phyloP scores from a whole-genome alignment of 2,888 invertebrate genomes.

The Stenchaetothrips biformis region DNA sequence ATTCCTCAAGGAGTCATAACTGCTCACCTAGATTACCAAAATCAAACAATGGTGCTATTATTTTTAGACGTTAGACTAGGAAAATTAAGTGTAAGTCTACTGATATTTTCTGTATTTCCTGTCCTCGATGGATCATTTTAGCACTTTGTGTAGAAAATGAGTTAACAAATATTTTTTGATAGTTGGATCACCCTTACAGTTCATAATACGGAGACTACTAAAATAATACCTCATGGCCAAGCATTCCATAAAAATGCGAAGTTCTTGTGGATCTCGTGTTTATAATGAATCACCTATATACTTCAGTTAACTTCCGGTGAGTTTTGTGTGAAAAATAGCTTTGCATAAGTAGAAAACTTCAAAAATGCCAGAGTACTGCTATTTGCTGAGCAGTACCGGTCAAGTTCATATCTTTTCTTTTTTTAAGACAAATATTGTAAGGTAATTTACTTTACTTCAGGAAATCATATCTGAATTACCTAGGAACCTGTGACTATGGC shows the following conservation, averaged over 20 bases:
- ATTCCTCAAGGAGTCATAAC: conserved; percentile 11
- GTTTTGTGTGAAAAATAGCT: conserved; percentile 6
- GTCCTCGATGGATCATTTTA: background rate
- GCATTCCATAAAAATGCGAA: too few species aligned
- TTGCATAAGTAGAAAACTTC: background rate
- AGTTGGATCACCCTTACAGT: too few species aligned
- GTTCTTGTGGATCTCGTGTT: background rate
- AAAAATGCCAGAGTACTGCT: background rate
- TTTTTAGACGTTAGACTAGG: background rate
- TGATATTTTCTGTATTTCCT: conserved; percentile 21
- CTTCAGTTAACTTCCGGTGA: background rate
- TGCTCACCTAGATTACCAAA: conserved; percentile 18
- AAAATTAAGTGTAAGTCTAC: background rate
- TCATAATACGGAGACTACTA: too few species aligned
- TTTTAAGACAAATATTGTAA: background rate
- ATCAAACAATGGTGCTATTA: conserved; percentile 21
- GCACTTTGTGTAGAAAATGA: background rate
- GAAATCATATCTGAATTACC: background rate
- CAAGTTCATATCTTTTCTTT: background rate
- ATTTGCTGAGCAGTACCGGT: background rate
- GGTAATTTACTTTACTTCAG: background rate
- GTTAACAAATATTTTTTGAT: background rate
- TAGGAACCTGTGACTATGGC: background rate
- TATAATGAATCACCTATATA: background rate
- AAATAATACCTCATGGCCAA: too few species aligned